A percentile compares a stretch with the other conserved stretches of the same genome.
These are phyloP conservation scores for Agrochola litura DNA, from an alignment of 2,888 invertebrate genomes.

Conservation along the genomic window DNA sequence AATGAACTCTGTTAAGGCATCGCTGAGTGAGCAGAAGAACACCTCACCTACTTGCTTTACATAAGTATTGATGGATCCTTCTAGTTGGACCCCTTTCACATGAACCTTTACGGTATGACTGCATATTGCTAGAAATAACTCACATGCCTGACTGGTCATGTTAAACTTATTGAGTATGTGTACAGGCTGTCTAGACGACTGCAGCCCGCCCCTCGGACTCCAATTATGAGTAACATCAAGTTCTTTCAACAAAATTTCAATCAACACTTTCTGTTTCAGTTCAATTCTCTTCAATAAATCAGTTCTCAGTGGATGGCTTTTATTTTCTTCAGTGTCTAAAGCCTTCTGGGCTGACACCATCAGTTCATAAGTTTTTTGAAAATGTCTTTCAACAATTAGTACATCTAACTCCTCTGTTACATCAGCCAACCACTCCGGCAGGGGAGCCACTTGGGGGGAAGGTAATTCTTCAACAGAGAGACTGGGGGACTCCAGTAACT, in stretches of 20 bases:
- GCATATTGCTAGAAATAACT: slow-evolving; percentile 95
- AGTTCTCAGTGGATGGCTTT: slow-evolving; percentile 81
- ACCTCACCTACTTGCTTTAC: slow-evolving; percentile 95
- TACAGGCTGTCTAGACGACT: slow-evolving; percentile 96
- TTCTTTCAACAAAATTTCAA: slow-evolving; percentile 97
- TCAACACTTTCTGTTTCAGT: slow-evolving; percentile 93
- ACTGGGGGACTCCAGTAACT: slow-evolving; percentile 86
- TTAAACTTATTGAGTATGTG: slow-evolving; percentile 95
- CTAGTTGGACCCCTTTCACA: slow-evolving; percentile 94
- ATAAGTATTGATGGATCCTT: slow-evolving; percentile 95
- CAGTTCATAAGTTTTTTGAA: slow-evolving; percentile 96
- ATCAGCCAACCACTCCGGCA: slow-evolving; percentile 97
- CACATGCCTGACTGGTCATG: slow-evolving; percentile 93
- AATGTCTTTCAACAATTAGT: slow-evolving; percentile 98
- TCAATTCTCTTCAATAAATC: slow-evolving; percentile 91
- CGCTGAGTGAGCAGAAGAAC: slow-evolving; percentile 95
- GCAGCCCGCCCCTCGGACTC: slow-evolving; percentile 96
- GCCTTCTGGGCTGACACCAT: slow-evolving; percentile 91
- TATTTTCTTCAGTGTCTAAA: slow-evolving; percentile 83
- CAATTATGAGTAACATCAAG: slow-evolving; percentile 97
- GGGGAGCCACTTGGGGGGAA: slow-evolving; percentile 81
- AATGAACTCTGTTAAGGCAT: slow-evolving; percentile 91
- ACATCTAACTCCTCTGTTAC: slow-evolving; percentile 98
- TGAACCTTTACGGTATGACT: slow-evolving; percentile 95
- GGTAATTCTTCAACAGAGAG: slow-evolving; percentile 86